phyloP scores from a whole-genome alignment of 2,888 invertebrate genomes.

The Escarpia spicata region DNA sequence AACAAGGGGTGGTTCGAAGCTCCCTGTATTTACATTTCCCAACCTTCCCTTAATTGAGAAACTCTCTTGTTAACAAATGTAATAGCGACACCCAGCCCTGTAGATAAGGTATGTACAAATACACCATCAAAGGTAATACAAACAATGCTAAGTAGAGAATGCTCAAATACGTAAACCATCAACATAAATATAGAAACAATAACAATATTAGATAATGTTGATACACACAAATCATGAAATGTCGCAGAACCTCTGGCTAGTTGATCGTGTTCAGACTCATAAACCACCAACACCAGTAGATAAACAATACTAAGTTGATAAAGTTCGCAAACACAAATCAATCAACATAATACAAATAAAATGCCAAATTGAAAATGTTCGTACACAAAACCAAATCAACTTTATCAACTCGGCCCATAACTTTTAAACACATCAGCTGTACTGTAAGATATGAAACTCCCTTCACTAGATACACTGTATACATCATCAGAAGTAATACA shows the following conservation, averaged over 20 bases:
- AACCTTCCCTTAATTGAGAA: no score
- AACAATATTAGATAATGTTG: neutral
- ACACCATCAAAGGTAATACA: neutral
- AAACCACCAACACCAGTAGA: no score
- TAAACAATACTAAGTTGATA: no score
- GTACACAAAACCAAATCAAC: neutral
- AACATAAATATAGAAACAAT: neutral
- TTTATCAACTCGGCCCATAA: neutral
- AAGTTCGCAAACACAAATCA: no score
- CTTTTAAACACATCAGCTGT: neutral
- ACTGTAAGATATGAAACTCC: neutral
- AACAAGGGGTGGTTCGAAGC: no score
- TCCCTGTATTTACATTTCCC: no score
- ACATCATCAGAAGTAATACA: slow-evolving; percentile 41
- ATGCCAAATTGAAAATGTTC: neutral
- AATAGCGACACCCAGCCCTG: neutral
- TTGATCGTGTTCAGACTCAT: no score
- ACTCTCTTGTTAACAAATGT: no score
- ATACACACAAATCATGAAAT: neutral
- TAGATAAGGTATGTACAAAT: neutral
- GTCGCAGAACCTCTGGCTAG: no score
- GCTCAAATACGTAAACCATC: neutral
- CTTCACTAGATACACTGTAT: neutral
- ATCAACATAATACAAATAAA: no score
- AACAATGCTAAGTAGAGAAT: neutral